These are phyloP conservation scores for Myopa tessellatipennis DNA, from an alignment of 2,888 invertebrate species.

Conservation along the genomic window DNA sequence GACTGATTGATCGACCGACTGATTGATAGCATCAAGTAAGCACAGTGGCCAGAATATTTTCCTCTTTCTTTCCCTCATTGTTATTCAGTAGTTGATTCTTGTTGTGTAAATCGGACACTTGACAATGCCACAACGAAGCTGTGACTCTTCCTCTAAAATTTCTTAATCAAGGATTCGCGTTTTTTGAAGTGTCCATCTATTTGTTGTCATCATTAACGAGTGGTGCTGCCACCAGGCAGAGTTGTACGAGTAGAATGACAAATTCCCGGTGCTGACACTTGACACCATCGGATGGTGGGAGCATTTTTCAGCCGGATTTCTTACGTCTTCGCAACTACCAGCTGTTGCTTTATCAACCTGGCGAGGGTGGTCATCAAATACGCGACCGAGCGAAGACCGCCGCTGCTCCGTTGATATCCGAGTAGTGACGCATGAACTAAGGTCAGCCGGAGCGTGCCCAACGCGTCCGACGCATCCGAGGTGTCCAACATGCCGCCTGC, in stretches of 20 bases:
- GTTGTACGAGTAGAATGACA: constrained; percentile 47
- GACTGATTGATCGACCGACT: no score
- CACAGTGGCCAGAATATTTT: not conserved
- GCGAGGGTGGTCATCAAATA: no score
- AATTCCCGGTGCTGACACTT: constrained; percentile 59
- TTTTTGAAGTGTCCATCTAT: not conserved
- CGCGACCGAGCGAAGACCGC: no score
- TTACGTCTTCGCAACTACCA: not conserved
- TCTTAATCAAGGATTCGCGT: not conserved
- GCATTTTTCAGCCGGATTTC: not conserved
- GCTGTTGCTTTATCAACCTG: not conserved
- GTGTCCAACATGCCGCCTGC: constrained; percentile 15
- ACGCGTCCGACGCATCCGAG: not conserved
- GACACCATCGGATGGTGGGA: constrained; percentile 49
- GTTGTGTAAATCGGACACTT: no score
- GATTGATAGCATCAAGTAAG: not conserved
- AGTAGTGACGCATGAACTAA: not conserved
- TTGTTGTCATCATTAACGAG: constrained; percentile 17
- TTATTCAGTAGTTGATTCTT: no score
- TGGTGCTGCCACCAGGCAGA: not conserved
- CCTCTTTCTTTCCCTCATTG: not conserved
- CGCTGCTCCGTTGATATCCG: no score
- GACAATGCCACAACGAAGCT: no score
- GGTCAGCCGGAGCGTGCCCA: not conserved
- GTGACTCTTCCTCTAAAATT: no score